These are phyloP conservation scores for Zaprionus lineosus DNA, from an alignment of 2,888 invertebrate species.

Conservation along the genomic window DNA sequence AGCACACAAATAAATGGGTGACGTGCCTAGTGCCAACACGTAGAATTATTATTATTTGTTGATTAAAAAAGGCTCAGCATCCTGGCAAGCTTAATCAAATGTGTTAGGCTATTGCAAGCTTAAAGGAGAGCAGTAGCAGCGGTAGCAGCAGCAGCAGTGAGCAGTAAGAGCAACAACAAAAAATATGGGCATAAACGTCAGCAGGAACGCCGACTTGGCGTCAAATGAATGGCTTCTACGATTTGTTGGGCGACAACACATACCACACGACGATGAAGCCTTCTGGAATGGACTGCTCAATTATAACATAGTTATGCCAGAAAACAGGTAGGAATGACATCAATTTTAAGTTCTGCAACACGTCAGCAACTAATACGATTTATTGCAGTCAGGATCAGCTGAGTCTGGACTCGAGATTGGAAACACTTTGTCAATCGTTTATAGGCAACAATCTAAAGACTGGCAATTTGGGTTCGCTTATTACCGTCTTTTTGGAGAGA, in stretches of 20 bases:
- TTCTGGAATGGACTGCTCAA: slow-evolving; percentile 97
- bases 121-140: slow-evolving; percentile 20
- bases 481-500: slow-evolving; percentile 92
- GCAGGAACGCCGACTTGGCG: slow-evolving; percentile 90
- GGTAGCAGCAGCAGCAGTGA: slow-evolving; percentile 14
- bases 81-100: slow-evolving; percentile 26
- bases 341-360: slow-evolving; percentile 4
- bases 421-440: slow-evolving; percentile 88
- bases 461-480: slow-evolving; percentile 94
- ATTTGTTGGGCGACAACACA: slow-evolving; percentile 88
- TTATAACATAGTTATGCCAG: slow-evolving; percentile 93
- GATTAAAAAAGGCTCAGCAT: slow-evolving; percentile 28
- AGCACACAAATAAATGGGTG: slow-evolving; percentile 55
- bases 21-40: slow-evolving; percentile 58
- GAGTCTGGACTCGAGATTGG: slow-evolving; percentile 90
- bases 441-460: slow-evolving; percentile 93
- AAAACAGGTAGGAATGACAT: slow-evolving; percentile 85
- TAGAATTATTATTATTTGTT: slow-evolving; percentile 48
- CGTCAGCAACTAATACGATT: slow-evolving; percentile 23
- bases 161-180: slow-evolving; percentile 12
- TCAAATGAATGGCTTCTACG: slow-evolving; percentile 90
- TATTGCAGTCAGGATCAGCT: slow-evolving; percentile 89
- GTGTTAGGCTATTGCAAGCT: slow-evolving; percentile 21
- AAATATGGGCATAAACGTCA: slow-evolving; percentile 91
- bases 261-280: slow-evolving; percentile 93